phyloP scores from a whole-genome alignment of 2,888 invertebrate genomes.

The Drosophila nr. fundita region DNA sequence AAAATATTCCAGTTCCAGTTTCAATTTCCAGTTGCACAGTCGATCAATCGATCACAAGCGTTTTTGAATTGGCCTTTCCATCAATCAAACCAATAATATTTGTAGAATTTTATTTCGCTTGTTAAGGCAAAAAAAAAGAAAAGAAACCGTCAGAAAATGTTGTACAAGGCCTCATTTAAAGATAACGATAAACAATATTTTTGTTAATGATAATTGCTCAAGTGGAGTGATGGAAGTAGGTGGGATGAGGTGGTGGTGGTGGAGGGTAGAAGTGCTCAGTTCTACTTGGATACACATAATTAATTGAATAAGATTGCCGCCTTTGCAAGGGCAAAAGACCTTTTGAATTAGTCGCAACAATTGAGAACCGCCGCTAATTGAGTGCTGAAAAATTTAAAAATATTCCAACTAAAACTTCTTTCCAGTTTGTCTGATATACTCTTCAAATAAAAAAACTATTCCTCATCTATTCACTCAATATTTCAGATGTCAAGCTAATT shows the following conservation, averaged over 20 bases:
- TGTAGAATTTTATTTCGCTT: slow-evolving; percentile 21
- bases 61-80: slow-evolving; percentile 47
- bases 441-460: background rate
- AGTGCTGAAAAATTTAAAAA: slow-evolving; percentile 17
- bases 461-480: background rate
- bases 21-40: slow-evolving; percentile 26
- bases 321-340: slow-evolving; percentile 34
- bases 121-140: slow-evolving; percentile 2
- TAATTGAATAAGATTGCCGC: slow-evolving; percentile 40
- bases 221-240: slow-evolving; percentile 19
- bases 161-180: slow-evolving; percentile 18
- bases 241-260: background rate
- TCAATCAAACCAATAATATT: slow-evolving; percentile 59
- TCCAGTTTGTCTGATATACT: background rate
- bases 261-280: background rate
- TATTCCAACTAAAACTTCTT: background rate
- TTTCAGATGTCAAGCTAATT: background rate
- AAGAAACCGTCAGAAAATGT: slow-evolving; percentile 24
- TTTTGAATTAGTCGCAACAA: slow-evolving; percentile 27
- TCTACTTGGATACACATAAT: slow-evolving; percentile 43
- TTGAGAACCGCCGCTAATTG: slow-evolving; percentile 33
- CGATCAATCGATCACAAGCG: slow-evolving; percentile 64
- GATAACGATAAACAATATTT: slow-evolving; percentile 41
- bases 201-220: slow-evolving; percentile 49
- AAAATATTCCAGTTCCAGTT: slow-evolving; percentile 35